Percentiles rank a stretch among this genome's conserved stretches.
Evolutionary conservation across 37 sponge, comb jelly and placozoan species (phyloP).

Genomic region (Petrosia ficiformis): DNA sequence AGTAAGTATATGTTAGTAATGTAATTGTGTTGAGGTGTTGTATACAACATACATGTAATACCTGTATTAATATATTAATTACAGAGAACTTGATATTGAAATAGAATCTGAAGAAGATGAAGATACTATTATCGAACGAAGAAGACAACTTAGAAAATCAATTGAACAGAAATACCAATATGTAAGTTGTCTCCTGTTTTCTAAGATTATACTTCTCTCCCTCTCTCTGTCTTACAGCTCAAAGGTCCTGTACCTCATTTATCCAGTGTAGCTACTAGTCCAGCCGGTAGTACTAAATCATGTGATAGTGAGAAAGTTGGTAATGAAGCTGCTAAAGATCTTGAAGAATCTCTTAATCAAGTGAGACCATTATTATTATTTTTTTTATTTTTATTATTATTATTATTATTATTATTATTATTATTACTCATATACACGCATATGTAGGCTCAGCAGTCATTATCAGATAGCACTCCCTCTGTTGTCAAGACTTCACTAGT

Average conservation of each 20-base stretch:
- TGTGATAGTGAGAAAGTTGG: conserved; percentile 48
- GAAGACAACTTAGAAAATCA: conserved; percentile 71
- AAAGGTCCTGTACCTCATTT: background rate
- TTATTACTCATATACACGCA: too few species aligned
- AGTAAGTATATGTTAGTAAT: conserved; percentile 43
- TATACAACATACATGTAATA: background rate
- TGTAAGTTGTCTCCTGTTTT: background rate
- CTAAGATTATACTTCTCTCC: background rate
- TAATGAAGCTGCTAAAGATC: conserved; percentile 29
- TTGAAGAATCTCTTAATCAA: conserved; percentile 1
- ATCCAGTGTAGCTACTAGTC: conserved; percentile 15
- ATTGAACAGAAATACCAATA: conserved; percentile 78
- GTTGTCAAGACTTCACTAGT: too few species aligned
- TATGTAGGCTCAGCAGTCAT: too few species aligned
- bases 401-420: too few species aligned
- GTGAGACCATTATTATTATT: background rate
- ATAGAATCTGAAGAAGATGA: conserved; percentile 76
- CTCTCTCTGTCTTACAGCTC: background rate
- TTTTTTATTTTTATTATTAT: too few species aligned
- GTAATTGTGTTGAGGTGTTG: background rate
- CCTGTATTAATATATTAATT: background rate
- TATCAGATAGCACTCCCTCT: too few species aligned
- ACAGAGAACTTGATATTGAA: conserved; percentile 63
- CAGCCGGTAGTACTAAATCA: conserved; percentile 3
- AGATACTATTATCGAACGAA: conserved; percentile 82